These are phyloP conservation scores for Enteromius anoplus DNA, from an alignment of 2,797 vertebrate genomes.

Conservation along the genomic window DNA sequence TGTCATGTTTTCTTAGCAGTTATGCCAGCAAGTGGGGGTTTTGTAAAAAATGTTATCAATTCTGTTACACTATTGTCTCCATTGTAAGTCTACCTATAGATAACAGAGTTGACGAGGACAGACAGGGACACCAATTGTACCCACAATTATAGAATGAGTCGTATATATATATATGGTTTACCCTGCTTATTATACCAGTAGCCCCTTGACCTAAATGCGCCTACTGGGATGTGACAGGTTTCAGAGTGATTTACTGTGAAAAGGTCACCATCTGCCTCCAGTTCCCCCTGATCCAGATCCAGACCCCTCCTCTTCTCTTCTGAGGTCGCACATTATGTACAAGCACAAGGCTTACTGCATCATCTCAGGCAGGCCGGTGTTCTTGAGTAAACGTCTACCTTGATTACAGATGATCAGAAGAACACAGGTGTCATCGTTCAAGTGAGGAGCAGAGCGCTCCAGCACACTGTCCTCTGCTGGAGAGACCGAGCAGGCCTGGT, in stretches of 20 bases:
- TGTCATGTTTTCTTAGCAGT: no score
- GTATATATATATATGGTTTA: no score
- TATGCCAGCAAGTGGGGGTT: no score
- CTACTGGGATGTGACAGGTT: conserved; percentile 64
- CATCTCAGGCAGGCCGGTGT: not conserved
- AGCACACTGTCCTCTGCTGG: conserved; percentile 1
- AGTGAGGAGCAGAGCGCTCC: no score
- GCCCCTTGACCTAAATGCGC: not conserved
- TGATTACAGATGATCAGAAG: not conserved
- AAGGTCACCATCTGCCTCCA: conserved; percentile 79
- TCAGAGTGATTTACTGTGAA: conserved; percentile 76
- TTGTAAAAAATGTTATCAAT: no score
- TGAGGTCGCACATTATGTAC: conserved; percentile 9
- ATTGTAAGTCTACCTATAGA: no score
- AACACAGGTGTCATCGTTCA: not conserved
- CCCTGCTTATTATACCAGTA: not conserved
- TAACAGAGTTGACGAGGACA: no score
- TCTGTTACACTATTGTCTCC: no score
- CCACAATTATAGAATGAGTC: no score
- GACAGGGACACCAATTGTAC: no score
- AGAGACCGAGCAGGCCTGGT: not conserved
- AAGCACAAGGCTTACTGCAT: not conserved
- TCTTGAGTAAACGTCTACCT: not conserved
- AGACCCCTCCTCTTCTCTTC: conserved; percentile 16
- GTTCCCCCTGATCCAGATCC: conserved; percentile 59